phyloP scores from a whole-genome alignment of 2,888 invertebrate genomes.

The Elegia similella region DNA sequence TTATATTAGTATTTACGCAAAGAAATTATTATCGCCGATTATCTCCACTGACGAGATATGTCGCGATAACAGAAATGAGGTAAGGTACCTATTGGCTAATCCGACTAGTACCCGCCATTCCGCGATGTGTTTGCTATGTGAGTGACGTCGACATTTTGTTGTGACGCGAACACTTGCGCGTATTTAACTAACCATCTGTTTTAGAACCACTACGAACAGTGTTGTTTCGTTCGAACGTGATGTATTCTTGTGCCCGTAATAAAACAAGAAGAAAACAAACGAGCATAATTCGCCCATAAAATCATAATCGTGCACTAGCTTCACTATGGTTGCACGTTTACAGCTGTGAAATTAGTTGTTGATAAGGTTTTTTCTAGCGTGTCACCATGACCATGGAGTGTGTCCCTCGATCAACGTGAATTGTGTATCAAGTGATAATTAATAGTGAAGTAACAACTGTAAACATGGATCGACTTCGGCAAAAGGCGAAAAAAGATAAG shows the following conservation, averaged over 20 bases:
- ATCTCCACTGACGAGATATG: conserved; percentile 54
- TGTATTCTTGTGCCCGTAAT: background rate
- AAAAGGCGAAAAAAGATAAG: conserved; percentile 61
- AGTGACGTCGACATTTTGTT: conserved; percentile 34
- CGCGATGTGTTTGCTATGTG: conserved; percentile 42
- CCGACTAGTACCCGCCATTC: conserved; percentile 29
- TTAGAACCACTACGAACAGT: background rate
- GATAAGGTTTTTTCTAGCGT: conserved; percentile 43
- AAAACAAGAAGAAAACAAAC: conserved; percentile 26
- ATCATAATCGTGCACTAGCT: conserved; percentile 54
- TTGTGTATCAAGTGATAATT: conserved; percentile 15
- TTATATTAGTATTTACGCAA: conserved; percentile 32
- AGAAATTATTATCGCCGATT: conserved; percentile 48
- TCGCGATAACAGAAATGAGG: conserved; percentile 36
- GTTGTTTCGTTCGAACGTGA: background rate
- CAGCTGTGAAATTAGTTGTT: conserved; percentile 57
- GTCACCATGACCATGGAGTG: conserved; percentile 29
- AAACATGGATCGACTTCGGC: conserved; percentile 60
- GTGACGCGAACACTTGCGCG: conserved; percentile 1
- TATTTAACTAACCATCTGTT: conserved; percentile 4
- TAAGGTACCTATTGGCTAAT: conserved; percentile 32
- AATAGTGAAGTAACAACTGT: conserved; percentile 18
- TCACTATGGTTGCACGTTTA: conserved; percentile 60
- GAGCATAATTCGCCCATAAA: conserved; percentile 34
- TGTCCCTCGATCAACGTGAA: conserved; percentile 28